Percentiles rank a stretch among this genome's conserved stretches.
phyloP scores from a whole-genome alignment of 1,140 invertebrate genomes.

The Trichonephila inaurata region DNA sequence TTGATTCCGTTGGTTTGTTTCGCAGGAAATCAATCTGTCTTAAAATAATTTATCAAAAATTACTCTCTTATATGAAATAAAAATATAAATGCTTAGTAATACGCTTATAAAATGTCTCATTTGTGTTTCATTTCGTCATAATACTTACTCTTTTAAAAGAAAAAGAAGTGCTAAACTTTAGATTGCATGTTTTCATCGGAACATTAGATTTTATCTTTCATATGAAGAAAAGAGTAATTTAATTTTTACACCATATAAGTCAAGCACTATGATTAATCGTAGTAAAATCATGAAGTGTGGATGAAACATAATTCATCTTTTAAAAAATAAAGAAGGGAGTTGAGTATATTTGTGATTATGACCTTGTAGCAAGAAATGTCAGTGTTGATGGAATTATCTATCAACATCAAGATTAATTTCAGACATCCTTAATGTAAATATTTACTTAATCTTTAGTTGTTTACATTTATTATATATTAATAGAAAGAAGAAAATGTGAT shows the following conservation, averaged over 20 bases:
- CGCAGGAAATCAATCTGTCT: no score
- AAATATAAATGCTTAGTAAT: no score
- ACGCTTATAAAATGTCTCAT: no score
- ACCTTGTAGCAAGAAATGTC: no score
- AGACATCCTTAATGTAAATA: background rate
- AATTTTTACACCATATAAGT: background rate
- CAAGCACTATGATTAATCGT: background rate
- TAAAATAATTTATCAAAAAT: no score
- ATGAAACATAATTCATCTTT: background rate
- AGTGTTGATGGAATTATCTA: background rate
- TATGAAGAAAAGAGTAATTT: slow-evolving; percentile 1
- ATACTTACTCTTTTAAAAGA: background rate
- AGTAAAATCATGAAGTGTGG: background rate
- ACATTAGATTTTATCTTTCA: background rate
- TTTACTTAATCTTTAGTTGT: background rate
- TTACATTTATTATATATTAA: background rate
- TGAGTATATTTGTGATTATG: background rate
- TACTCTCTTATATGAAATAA: no score
- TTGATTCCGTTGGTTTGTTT: no score
- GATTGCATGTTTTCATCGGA: background rate
- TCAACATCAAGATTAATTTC: background rate
- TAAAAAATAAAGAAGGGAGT: background rate
- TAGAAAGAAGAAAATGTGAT: no score
- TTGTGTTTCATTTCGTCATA: no score
- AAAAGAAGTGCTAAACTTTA: background rate